A percentile compares a stretch with the other conserved stretches of the same genome.
Evolutionary conservation across 2,797 vertebrate genomes (phyloP).

Genomic region (Carapus acus): DNA sequence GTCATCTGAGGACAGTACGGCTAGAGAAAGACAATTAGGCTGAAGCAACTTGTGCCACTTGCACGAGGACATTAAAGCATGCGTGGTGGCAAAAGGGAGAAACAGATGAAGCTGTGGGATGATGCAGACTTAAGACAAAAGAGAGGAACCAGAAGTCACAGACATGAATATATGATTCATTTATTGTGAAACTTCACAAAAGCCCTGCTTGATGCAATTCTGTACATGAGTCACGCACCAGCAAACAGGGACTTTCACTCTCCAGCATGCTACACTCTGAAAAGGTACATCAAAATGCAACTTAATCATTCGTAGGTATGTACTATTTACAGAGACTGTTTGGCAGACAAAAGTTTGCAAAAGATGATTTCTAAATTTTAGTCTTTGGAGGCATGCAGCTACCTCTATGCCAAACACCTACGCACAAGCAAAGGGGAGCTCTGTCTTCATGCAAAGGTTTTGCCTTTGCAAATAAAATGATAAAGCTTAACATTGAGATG

Average conservation of each 20-base stretch:
- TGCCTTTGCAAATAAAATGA: slow-evolving; percentile 55
- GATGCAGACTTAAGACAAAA: slow-evolving; percentile 50
- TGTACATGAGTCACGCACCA: slow-evolving; percentile 46
- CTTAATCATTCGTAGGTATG: slow-evolving; percentile 31
- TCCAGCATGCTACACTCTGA: slow-evolving; percentile 18
- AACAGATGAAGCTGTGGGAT: slow-evolving; percentile 6
- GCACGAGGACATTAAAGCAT: slow-evolving; percentile 53
- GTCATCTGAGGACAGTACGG: slow-evolving; percentile 76
- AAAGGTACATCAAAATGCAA: slow-evolving; percentile 11
- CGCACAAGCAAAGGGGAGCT: slow-evolving; percentile 44
- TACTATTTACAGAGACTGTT: slow-evolving; percentile 29
- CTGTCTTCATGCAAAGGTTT: slow-evolving; percentile 55
- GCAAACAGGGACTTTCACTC: slow-evolving; percentile 23
- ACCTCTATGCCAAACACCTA: slow-evolving; percentile 64
- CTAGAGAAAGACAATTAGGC: slow-evolving; percentile 71
- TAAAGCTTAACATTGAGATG: slow-evolving; percentile 49
- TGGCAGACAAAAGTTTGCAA: slow-evolving; percentile 39
- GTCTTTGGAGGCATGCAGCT: slow-evolving; percentile 60
- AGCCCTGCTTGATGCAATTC: slow-evolving; percentile 61
- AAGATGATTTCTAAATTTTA: slow-evolving; percentile 39
- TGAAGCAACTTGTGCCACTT: slow-evolving; percentile 67
- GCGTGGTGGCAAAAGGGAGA: slow-evolving; percentile 33
- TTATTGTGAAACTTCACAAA: slow-evolving; percentile 55
- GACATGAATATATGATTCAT: slow-evolving; percentile 44
- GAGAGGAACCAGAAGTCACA: slow-evolving; percentile 39